Percentiles rank a stretch among this genome's conserved stretches.
phyloP scores from a whole-genome alignment of 2,888 invertebrate genomes.

The Acronicta alni region DNA sequence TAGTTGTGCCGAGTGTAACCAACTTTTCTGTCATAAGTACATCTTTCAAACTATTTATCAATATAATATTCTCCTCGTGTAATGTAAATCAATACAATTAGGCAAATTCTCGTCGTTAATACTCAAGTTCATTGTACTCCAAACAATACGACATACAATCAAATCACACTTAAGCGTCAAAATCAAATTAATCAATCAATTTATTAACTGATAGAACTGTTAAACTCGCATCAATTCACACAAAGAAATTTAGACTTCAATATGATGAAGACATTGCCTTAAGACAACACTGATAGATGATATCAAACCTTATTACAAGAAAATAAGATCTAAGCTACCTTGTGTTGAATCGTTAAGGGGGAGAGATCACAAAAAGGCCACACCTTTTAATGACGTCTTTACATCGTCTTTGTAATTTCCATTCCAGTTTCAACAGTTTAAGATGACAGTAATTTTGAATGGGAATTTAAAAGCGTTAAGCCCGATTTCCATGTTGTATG shows the following conservation, averaged over 20 bases:
- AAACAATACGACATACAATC: neutral
- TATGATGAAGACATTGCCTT: slow-evolving; percentile 36
- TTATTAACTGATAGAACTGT: slow-evolving; percentile 25
- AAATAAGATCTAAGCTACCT: neutral
- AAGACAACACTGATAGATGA: neutral
- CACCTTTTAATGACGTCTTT: slow-evolving; percentile 40
- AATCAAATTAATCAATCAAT: slow-evolving; percentile 44
- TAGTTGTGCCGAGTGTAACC: too few relatives aligned
- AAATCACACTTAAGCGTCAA: neutral
- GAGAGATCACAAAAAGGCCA: slow-evolving; percentile 28
- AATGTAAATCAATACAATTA: neutral
- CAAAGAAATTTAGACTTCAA: slow-evolving; percentile 34
- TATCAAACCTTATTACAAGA: slow-evolving; percentile 4
- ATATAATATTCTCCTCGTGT: neutral
- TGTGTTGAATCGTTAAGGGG: slow-evolving; percentile 1
- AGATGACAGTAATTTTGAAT: slow-evolving; percentile 34
- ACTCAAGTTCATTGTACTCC: neutral
- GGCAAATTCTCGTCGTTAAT: neutral
- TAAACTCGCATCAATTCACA: slow-evolving; percentile 39
- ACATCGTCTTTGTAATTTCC: slow-evolving; percentile 52
- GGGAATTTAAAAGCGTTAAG: slow-evolving; percentile 19
- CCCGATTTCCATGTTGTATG: too few relatives aligned
- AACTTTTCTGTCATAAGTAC: too few relatives aligned
- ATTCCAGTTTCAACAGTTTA: slow-evolving; percentile 46
- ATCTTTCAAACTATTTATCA: neutral